Base-by-base conservation (phyloP, 2,888 invertebrate genomes). In the Mantis religiosa region DNA sequence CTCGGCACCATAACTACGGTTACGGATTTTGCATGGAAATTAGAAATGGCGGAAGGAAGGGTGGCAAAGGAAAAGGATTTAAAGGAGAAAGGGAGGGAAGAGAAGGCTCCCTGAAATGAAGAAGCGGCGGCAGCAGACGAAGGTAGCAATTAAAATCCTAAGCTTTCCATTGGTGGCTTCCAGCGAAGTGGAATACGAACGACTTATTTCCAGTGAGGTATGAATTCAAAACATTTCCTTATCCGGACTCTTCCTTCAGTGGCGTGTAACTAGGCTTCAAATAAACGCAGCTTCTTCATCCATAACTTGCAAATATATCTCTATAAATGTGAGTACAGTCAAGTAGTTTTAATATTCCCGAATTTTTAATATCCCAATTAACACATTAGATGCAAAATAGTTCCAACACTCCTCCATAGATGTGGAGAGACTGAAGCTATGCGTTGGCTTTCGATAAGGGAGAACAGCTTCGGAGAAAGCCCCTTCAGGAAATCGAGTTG, bases 1-100 rank as follows among this genome's bases (percentile, higher is more conserved):
- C 82, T 34, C 25, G 82, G 81, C 34, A 87, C 87, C 54, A 89
- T 89, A 89, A 89, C 89, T 83, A 86, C 85, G 82, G 89, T 41
- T 87, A 89, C 88, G 89, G 89, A 89, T 89, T 89, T 89, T 88
- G 89, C 89, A 89, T 89, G 88, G 90, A 90, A 90, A 90, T 89
- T 89, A 90, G 90, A 90, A 90, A 90, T 90, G 89, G 88, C 87
- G 89, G 89, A 89, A 86, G 88, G 85, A 81, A 82, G 47, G 81
- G 85, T n/a, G 85, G 83, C 41, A 81, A 87, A 87, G 89, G 83
- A 87, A 88, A 88, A 83, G 89, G 87, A 84, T 41, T 82, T 82
- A 85, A 82, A 89, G 85, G 86, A 84, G 87, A 88, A 84, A 89
- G 86, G 88, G 89, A 86, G 85, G 88, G 30, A 84, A 34, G 88